These are phyloP conservation scores for Lasioglossum oenotherae DNA, from an alignment of 2,888 invertebrate genomes.

Conservation along the genomic window DNA sequence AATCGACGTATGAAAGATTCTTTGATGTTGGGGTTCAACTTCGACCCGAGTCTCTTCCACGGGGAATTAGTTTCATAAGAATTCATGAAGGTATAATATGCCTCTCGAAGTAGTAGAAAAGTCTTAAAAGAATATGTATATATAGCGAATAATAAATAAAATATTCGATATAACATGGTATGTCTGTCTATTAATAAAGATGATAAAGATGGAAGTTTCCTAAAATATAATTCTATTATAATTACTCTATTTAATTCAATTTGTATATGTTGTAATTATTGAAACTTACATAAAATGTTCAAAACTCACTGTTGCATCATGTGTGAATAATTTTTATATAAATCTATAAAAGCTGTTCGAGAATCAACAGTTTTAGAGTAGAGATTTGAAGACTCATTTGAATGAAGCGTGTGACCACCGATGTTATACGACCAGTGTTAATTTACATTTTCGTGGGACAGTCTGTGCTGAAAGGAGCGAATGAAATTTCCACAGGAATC, in stretches of 20 bases:
- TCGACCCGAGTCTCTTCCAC: background rate
- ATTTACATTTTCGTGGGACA: slow-evolving; percentile 52
- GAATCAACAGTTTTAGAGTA: background rate
- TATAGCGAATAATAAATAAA: background rate
- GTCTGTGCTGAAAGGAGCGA: slow-evolving; percentile 13
- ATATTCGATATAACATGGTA: too few species aligned
- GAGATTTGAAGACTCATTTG: slow-evolving; percentile 15
- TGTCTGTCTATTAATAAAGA: background rate
- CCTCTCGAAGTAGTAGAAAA: background rate
- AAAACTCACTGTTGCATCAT: background rate
- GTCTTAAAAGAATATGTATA: background rate
- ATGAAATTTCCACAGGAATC: slow-evolving; percentile 16
- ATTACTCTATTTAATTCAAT: background rate
- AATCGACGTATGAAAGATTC: background rate
- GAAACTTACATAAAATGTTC: background rate
- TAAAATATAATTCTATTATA: background rate
- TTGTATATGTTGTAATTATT: background rate
- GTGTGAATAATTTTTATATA: background rate
- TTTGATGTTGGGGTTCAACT: background rate
- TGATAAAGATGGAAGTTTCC: background rate
- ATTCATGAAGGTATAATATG: background rate
- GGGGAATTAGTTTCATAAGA: background rate
- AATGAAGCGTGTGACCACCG: slow-evolving; percentile 23
- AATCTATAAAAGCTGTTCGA: background rate
- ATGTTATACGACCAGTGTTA: slow-evolving; percentile 44